Percentiles rank a stretch among this genome's conserved stretches.
These are phyloP conservation scores for Pterois miles DNA, from an alignment of 2,797 vertebrate species.

Conservation along the genomic window DNA sequence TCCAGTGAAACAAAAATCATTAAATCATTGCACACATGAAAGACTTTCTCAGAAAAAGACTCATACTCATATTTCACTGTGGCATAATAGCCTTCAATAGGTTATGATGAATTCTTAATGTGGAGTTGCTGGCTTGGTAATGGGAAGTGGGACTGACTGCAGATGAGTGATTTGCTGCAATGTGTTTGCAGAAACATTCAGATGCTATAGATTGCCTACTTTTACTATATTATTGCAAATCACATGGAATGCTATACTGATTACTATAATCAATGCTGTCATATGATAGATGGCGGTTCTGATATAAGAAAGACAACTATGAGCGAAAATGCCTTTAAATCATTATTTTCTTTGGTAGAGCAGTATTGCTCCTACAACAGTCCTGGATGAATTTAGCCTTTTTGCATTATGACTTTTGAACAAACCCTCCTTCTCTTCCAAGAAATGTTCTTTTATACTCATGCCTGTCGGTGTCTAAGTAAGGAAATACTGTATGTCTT, in stretches of 20 bases:
- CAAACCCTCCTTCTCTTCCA: slow-evolving; percentile 27
- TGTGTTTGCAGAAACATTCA: slow-evolving; percentile 50
- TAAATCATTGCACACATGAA: slow-evolving; percentile 20
- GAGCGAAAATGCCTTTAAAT: slow-evolving; percentile 56
- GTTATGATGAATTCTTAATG: slow-evolving; percentile 30
- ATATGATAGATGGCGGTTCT: slow-evolving; percentile 19
- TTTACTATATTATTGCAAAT: slow-evolving; percentile 49
- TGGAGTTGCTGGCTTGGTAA: slow-evolving; percentile 15
- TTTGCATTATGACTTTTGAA: slow-evolving; percentile 43
- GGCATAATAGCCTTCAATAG: slow-evolving; percentile 28
- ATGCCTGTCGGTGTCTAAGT: slow-evolving; percentile 47
- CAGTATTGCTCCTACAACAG: slow-evolving; percentile 26
- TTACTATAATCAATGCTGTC: slow-evolving; percentile 38
- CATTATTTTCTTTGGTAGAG: slow-evolving; percentile 24
- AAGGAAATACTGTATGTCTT: slow-evolving; percentile 42
- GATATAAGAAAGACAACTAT: slow-evolving; percentile 3
- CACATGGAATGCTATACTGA: slow-evolving; percentile 44
- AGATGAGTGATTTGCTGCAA: slow-evolving; percentile 41
- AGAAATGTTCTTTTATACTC: slow-evolving; percentile 32
- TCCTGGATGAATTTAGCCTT: slow-evolving; percentile 32
- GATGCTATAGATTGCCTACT: slow-evolving; percentile 43
- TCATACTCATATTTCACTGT: slow-evolving; percentile 43
- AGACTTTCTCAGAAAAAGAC: neutral
- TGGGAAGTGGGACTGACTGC: slow-evolving; percentile 21
- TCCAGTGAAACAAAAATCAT: slow-evolving; percentile 1